Evolutionary conservation across 2,888 invertebrate genomes (phyloP), one percentile per base, ranked within the genome.

Genomic region (Melanostoma mellinum): DNA sequence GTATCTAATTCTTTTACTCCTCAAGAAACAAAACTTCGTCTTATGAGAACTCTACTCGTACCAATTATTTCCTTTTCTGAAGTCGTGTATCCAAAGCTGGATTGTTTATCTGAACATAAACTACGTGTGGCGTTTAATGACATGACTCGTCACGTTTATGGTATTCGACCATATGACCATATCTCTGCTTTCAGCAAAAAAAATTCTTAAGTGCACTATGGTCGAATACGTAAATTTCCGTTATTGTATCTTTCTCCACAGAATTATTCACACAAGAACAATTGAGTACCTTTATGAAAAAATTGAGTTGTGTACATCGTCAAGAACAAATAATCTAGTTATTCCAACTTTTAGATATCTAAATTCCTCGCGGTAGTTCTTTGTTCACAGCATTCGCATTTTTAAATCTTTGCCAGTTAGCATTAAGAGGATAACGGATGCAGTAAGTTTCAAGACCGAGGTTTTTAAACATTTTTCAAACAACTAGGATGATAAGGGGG

Each of bases 111-210:
- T 8, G 56, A 58, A 32, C 42, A 58, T 9, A 58, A 42, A 6
- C 56, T 42, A 1, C n/a, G 4, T 20, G 55, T 56, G 20, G 55
- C 55, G 8, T 56, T 56, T 40, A 56, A 56, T 30, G 55, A 40
- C 10, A 56, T 38, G 38, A 56, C 20, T 1, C 4, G 55, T 8
- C 38, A 6, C 40, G 38, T 20, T 2, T 38, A 42, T 6, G n/a
- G 32, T 6, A 8, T 58, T 9, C 9, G 32, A 4, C 40, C 40
- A 42, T 32, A 42, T 42, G 56, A 58, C 10, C 56, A 58, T 10
- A 42, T 58, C 30, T 58, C 56, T n/a, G 32, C 56, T 8, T 42
- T 42, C 2, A 58, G 3, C 0, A 36, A 38, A 36, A 58, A n/a
- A 36, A 1, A 58, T 58, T 42, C 9, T 58, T 2, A 58, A 58